Evolutionary conservation across 2,888 invertebrate genomes (phyloP), one percentile per base, ranked within the genome.

Genomic region (Zhengitettix transpicula): DNA sequence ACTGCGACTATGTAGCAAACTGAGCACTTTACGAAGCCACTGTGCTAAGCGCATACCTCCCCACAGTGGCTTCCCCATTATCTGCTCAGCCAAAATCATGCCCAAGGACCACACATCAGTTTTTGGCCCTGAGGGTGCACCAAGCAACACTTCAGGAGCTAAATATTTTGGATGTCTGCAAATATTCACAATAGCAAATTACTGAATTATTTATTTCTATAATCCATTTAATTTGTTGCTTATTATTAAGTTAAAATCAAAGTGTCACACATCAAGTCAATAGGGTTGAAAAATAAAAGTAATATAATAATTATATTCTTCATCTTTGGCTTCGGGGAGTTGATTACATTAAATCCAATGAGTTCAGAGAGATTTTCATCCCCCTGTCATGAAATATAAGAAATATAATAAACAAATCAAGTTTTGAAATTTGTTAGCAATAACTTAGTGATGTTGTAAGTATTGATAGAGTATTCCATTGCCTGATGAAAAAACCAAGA

Each of bases 51-150:
- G 89, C 10, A 88, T 59, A 17, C 81, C 83, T 55, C 76, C 74
- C 89, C 90, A 91, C 10, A 92, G 73, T 61, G 80, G 77, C 63
- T 77, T 78, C 59, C 83, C 81, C 52, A 93, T 74, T 61, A 87
- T 75, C 8, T 91, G 72, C 74, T 97, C 95, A 0, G 89, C 76
- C 42, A 96, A 71, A 61, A 97, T 83, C 61, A 98, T 84, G n/a
- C 95, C 98, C 62, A 94, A 75, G 1, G 93, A 85, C 98, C 98
- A 99, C 41, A 94, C 80, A 74, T 99, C 98, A 16, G 85, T 85
- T 71, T 91, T 87, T 0, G 84, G 81, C 56, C 89, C 86, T 61
- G 75, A 75, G 58, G 82, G 79, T 40, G 81, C 81, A 58, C 80
- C 80, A 5, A 89, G 69, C 66, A 89, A 82, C 47, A 87, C 82